Conservation (phyloP, 1,140 invertebrate species). For the Ceratitis capitata region DNA sequence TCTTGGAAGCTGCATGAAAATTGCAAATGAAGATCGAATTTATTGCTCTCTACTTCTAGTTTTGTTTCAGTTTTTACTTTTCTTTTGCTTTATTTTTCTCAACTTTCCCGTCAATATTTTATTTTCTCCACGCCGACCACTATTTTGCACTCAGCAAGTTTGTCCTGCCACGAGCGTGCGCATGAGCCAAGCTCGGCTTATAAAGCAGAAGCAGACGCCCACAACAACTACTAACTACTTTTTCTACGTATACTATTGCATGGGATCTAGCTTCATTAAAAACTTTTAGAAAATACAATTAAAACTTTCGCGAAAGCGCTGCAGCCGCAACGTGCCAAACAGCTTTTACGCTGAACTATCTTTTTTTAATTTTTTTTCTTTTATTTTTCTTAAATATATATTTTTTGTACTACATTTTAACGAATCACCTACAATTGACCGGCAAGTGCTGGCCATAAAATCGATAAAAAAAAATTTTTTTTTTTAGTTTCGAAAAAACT, state of each 20-base stretch:
- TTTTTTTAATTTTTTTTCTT: neutral
- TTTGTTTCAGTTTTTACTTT: neutral
- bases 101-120: neutral
- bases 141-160: neutral
- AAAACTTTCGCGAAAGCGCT: constrained; percentile 29
- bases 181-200: no score
- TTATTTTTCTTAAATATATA: neutral
- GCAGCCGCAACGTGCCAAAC: constrained; percentile 3
- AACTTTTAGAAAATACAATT: constrained; percentile 34
- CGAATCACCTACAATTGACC: neutral
- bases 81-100: neutral
- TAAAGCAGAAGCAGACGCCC: no score
- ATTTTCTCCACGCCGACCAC: neutral
- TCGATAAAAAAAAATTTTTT: constrained; percentile 14
- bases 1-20: no score
- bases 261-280: constrained; percentile 26
- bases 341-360: neutral
- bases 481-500: neutral
- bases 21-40: no score
- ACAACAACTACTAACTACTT: neutral
- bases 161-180: neutral
- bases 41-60: neutral
- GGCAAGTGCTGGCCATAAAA: neutral
- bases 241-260: neutral
- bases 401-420: neutral